Conservation (phyloP, 2,888 invertebrate genomes). For the Drosophila fungiperda region DNA sequence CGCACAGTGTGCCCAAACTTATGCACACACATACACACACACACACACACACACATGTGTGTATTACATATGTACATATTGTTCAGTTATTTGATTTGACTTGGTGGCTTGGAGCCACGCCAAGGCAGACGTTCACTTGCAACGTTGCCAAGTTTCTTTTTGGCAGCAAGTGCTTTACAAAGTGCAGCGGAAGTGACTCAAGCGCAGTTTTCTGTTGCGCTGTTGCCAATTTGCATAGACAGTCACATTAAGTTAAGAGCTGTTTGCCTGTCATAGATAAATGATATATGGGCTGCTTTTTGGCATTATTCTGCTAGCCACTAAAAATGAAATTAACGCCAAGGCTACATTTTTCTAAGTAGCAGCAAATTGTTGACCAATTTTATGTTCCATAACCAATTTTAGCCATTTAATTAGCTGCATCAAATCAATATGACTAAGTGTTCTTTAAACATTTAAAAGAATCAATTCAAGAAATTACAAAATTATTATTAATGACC, state of each 20-base stretch:
- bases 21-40: conserved; percentile 4
- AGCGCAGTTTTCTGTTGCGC: conserved; percentile 36
- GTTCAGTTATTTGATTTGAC: conserved; percentile 17
- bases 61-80: conserved; percentile 4
- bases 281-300: conserved; percentile 54
- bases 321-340: conserved; percentile 21
- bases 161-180: conserved; percentile 56
- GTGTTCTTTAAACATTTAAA: neutral
- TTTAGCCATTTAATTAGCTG: neutral
- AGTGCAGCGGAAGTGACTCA: conserved; percentile 74
- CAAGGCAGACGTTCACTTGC: conserved; percentile 72
- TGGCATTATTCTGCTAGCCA: conserved; percentile 9
- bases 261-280: conserved; percentile 51
- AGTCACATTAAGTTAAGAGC: conserved; percentile 4
- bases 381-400: conserved; percentile 1
- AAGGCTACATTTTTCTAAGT: conserved; percentile 25
- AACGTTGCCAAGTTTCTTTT: conserved; percentile 64
- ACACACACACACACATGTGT: neutral
- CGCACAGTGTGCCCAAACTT: conserved; percentile 55
- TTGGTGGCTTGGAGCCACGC: conserved; percentile 36
- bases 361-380: neutral
- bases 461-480: neutral
- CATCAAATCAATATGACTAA: neutral
- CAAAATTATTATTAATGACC: neutral
- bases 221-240: conserved; percentile 45